Conservation (phyloP, 2,797 vertebrate species). For the Schizopygopsis pylzovi region DNA sequence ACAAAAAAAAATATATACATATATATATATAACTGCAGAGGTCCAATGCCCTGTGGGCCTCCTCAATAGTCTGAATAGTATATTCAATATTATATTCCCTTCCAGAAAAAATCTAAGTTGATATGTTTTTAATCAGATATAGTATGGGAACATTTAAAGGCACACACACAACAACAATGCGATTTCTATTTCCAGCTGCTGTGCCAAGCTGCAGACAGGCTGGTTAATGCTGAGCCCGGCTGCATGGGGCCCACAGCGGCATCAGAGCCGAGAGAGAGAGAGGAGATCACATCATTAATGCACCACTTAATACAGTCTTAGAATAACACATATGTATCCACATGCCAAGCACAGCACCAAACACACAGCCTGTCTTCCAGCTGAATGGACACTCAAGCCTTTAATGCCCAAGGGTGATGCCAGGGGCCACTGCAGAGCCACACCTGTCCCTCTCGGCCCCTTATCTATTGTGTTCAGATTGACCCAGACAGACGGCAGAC, state of each 20-base stretch:
- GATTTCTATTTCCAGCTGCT: conserved; percentile 24
- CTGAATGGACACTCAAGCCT: conserved; percentile 41
- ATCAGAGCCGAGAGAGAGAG: conserved; percentile 10
- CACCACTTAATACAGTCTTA: conserved; percentile 40
- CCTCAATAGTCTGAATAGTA: background rate
- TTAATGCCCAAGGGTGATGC: conserved; percentile 45
- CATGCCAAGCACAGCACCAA: conserved; percentile 23
- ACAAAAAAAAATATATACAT: no score
- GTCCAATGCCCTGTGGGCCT: background rate
- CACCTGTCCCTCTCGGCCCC: conserved; percentile 42
- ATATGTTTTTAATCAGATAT: background rate
- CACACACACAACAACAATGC: background rate
- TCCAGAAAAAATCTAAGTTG: background rate
- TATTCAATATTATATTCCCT: background rate
- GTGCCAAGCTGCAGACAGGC: conserved; percentile 18
- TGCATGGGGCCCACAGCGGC: background rate
- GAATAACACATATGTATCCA: conserved; percentile 35
- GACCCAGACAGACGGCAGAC: conserved; percentile 31
- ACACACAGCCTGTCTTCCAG: conserved; percentile 33
- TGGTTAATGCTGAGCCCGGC: conserved; percentile 9
- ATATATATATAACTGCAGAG: no score
- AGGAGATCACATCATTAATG: conserved; percentile 41
- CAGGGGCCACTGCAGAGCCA: conserved; percentile 41
- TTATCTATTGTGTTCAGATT: conserved; percentile 48
- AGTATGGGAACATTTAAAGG: background rate